phyloP scores from a whole-genome alignment of 2,113 vertebrate genomes.

The Rostratula benghalensis region DNA sequence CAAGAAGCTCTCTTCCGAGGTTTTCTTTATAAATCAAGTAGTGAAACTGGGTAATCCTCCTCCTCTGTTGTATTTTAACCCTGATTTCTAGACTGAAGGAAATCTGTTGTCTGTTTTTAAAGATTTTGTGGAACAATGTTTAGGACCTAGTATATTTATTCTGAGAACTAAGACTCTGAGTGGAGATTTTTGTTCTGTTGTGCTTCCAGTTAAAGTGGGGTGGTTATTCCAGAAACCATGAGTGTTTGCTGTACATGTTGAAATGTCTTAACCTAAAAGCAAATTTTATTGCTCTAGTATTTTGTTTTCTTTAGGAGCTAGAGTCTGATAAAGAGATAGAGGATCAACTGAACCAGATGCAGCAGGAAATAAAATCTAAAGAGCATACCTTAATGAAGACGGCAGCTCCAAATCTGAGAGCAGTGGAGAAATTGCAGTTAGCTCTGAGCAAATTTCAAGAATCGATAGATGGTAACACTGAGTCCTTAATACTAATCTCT shows the following conservation, averaged over 20 bases:
- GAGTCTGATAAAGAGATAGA: constrained; percentile 76
- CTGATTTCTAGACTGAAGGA: background rate
- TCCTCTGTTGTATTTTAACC: background rate
- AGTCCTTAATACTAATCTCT: background rate
- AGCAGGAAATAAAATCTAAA: constrained; percentile 70
- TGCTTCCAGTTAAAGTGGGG: background rate
- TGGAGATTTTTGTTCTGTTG: background rate
- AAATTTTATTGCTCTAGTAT: background rate
- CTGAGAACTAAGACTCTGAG: background rate
- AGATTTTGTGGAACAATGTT: background rate
- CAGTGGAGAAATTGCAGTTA: constrained; percentile 82
- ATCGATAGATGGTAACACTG: constrained; percentile 81
- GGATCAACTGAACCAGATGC: constrained; percentile 67
- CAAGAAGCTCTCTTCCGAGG: background rate
- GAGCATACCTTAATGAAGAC: constrained; percentile 78
- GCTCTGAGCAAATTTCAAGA: constrained; percentile 82
- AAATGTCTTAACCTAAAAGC: background rate
- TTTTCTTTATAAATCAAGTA: background rate
- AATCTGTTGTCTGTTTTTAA: background rate
- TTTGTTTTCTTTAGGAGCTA: constrained; percentile 67
- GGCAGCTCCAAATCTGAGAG: constrained; percentile 86
- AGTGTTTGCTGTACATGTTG: background rate
- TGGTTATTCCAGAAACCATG: background rate
- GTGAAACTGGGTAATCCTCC: background rate
- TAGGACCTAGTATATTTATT: background rate